Evolutionary conservation across 2,797 vertebrate genomes (phyloP), one percentile per base, ranked within the genome.

Genomic region (Myotis pilosus): DNA sequence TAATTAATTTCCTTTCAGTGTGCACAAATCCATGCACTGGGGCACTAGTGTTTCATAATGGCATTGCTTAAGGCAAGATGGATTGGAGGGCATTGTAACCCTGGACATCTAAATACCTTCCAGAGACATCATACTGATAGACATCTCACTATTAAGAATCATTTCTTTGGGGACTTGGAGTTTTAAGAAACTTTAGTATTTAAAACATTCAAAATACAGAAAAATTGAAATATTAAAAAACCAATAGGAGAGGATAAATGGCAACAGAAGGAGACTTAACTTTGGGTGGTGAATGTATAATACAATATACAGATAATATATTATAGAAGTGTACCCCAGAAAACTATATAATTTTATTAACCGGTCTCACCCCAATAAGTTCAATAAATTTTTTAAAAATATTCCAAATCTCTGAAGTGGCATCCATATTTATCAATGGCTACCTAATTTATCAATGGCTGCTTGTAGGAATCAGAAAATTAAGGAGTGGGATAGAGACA

Each of bases 141-240:
- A 38, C 5, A 62, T 33, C 17, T 66, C 36, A 53, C 6, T 85
- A 23, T 28, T 88, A 44, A 84, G 23, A 25, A 62, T 30, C 20
- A 11, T 71, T 82, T 60, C n/a, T 5, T 71, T 41, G 23, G 33
- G 1, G 3, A 60, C n/a, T 30, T 83, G 10, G 47, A 74, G 36
- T 80, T 80, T 96, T 62, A 83, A 78, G 3, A 9, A 75, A 83
- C 75, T 71, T 71, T 72, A 90, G 12, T 69, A 55, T 75, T 94
- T 22, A 69, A 33, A 87, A 82, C 60, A 62, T 38, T 17, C 1
- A 79, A 53, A 76, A 1, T 68, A 83, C 23, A 75, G 5, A 5
- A 86, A 89, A 79, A 44, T 28, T 79, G 2, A 75, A 72, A 89
- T 68, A 36, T 44, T 51, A 11, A 17, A 69, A 64, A 74, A 2